Conservation (phyloP, 2,888 invertebrate genomes). For the Drosophila prolongata region DNA sequence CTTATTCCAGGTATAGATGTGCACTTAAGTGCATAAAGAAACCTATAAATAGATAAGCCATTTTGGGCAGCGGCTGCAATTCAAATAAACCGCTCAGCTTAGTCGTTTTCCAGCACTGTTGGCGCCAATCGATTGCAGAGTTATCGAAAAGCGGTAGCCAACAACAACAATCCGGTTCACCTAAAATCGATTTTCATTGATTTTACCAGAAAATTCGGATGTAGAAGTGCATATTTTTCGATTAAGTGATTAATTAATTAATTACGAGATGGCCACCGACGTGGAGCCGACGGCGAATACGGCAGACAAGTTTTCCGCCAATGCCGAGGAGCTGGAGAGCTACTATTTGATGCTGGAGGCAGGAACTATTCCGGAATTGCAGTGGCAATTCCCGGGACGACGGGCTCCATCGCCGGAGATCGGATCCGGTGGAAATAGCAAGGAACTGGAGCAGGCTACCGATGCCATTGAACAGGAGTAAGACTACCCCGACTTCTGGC, state of each 20-base stretch:
- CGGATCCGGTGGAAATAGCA: slow-evolving; percentile 83
- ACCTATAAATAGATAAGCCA: slow-evolving; percentile 19
- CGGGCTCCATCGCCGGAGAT: slow-evolving; percentile 89
- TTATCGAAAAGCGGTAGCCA: slow-evolving; percentile 1
- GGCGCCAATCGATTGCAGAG: neutral
- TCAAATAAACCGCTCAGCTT: slow-evolving; percentile 4
- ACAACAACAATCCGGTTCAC: neutral
- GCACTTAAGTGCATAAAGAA: slow-evolving; percentile 18
- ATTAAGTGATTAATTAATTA: neutral
- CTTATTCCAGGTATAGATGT: slow-evolving; percentile 11
- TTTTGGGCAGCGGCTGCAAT: neutral
- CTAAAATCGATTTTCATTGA: neutral
- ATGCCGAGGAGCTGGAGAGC: slow-evolving; percentile 88
- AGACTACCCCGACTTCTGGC: slow-evolving; percentile 14
- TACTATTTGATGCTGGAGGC: slow-evolving; percentile 90
- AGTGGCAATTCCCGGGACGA: slow-evolving; percentile 93
- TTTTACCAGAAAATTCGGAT: slow-evolving; percentile 1
- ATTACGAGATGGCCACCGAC: slow-evolving; percentile 56
- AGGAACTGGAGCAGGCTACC: slow-evolving; percentile 82
- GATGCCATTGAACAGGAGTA: slow-evolving; percentile 85
- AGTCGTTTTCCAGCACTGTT: neutral
- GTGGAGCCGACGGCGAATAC: slow-evolving; percentile 70
- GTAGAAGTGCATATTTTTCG: too few relatives aligned
- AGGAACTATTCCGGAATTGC: slow-evolving; percentile 87
- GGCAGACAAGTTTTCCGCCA: slow-evolving; percentile 67